Evolutionary conservation across 2,113 vertebrate genomes (phyloP).

Genomic region (Pyxicephalus adspersus): DNA sequence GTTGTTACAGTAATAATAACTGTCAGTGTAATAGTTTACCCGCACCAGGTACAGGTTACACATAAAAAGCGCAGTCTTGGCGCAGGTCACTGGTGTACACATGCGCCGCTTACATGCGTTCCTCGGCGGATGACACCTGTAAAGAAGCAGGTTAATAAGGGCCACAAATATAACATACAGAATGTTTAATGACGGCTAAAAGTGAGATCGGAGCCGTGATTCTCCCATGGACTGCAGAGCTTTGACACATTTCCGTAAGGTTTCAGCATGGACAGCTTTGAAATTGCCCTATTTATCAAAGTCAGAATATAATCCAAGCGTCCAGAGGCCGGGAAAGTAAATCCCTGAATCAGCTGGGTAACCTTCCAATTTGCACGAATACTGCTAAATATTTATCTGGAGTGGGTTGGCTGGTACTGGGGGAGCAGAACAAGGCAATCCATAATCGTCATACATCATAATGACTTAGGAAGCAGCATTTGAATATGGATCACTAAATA

Average conservation of each 20-base stretch:
- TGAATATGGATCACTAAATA: no score
- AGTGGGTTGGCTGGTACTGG: background rate
- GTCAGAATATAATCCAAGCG: background rate
- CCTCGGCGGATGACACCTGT: background rate
- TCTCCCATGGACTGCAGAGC: background rate
- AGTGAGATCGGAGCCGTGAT: background rate
- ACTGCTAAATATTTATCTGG: constrained; percentile 62
- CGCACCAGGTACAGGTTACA: no score
- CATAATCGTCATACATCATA: background rate
- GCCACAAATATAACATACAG: background rate
- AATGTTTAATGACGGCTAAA: background rate
- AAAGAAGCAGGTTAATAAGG: background rate
- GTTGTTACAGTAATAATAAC: no score
- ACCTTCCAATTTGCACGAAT: constrained; percentile 52
- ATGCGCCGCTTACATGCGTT: no score
- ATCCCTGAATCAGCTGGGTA: constrained; percentile 26
- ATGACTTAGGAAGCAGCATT: no score
- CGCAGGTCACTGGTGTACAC: no score
- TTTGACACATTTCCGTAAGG: background rate
- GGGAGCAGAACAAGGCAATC: background rate
- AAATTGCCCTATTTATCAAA: constrained; percentile 33
- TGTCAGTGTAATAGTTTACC: no score
- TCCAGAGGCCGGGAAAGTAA: background rate
- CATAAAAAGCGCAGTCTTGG: no score
- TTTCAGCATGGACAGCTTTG: constrained; percentile 20